Evolutionary conservation across 2,888 invertebrate genomes (phyloP), one percentile per base, ranked within the genome.

Genomic region (Nebria brevicollis): DNA sequence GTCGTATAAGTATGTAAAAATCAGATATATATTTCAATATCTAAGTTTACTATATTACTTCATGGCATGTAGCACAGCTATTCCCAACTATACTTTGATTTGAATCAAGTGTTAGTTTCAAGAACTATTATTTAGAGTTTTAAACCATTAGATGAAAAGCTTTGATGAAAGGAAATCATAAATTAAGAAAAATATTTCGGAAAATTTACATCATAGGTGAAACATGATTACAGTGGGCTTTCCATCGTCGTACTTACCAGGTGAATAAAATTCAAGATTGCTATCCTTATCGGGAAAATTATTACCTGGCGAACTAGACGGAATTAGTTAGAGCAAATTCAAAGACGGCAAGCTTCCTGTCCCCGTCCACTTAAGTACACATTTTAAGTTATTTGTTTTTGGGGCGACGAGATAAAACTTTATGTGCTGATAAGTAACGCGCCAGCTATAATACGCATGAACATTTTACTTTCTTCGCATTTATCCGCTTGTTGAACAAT

Each of bases 261-360:
- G 54, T 54, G 54, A 54, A 54, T 54, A 54, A 54, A 54, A 54
- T 20, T 34, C 20, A 70, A 70, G 70, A 70, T 70, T 70, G 54
- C 54, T 54, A 79, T 79, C 75, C 74, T 79, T 79, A 79, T 79
- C 79, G 42, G 68, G 43, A 41, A 75, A 79, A 75, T 79, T 79
- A 79, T 79, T 74, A 75, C 79, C 79, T 79, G 79, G 43, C 65
- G 79, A 79, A 79, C 79, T 79, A 68, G 41, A 66, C 73, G 68
- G 79, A 79, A 79, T 79, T 79, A 79, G 79, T 79, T 34, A 75
- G 74, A 75, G 79, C 74, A 79, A 79, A 79, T 79, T 79, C 79
- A 75, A 75, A 68, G 78, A 74, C 73, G 79, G 79, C 68, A 64
- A 75, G 79, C 68, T 79, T 73, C 73, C 78, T 78, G 66, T 26